A percentile compares a stretch with the other conserved stretches of the same genome.
Conservation (phyloP, 2,797 vertebrate species). For the Poecilia velifera region DNA sequence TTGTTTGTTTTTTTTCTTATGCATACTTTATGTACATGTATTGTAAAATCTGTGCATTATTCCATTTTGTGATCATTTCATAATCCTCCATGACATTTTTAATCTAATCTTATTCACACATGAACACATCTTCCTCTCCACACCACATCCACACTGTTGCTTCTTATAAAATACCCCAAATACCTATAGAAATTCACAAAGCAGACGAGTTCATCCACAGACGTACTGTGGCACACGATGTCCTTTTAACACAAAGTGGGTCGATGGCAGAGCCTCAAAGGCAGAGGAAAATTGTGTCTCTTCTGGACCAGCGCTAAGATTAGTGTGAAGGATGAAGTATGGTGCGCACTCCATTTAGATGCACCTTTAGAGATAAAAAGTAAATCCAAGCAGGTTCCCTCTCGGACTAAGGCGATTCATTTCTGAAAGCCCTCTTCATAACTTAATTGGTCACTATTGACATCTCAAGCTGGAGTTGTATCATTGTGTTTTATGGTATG, state of each 20-base stretch:
- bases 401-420: conserved; percentile 10
- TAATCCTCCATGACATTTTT: neutral
- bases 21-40: neutral
- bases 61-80: neutral
- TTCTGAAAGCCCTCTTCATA: conserved; percentile 35
- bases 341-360: neutral
- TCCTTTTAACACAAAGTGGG: neutral
- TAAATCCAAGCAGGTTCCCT: conserved; percentile 12
- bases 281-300: conserved; percentile 10
- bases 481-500: conserved; percentile 23
- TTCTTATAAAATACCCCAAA: neutral
- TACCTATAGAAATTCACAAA: neutral
- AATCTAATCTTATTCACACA: neutral
- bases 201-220: neutral
- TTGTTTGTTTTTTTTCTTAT: neutral
- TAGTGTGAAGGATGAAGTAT: conserved; percentile 6
- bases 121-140: neutral
- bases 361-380: conserved; percentile 6
- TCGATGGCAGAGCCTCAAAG: conserved; percentile 16
- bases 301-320: conserved; percentile 18
- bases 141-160: too few relatives aligned
- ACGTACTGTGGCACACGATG: neutral
- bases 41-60: neutral
- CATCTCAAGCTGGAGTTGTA: conserved; percentile 6
- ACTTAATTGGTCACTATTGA: conserved; percentile 37